These are phyloP conservation scores for Dreissena polymorpha DNA, from an alignment of 1,140 invertebrate genomes.

Conservation along the genomic window DNA sequence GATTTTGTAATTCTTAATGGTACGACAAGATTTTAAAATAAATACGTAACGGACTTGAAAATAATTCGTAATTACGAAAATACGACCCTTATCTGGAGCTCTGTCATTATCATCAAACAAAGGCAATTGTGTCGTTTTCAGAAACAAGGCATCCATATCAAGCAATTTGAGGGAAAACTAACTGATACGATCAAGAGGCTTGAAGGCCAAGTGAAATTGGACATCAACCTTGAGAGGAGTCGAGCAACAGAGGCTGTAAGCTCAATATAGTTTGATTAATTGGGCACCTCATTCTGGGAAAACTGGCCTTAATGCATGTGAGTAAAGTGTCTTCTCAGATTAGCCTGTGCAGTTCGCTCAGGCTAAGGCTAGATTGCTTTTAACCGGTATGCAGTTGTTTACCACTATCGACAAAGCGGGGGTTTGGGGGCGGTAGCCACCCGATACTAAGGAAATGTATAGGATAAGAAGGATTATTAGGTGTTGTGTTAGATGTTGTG, in stretches of 20 bases:
- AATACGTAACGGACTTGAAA: too few relatives aligned
- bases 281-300: too few relatives aligned
- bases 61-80: too few relatives aligned
- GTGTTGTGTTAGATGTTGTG: too few relatives aligned
- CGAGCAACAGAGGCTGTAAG: slow-evolving; percentile 77
- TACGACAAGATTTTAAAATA: too few relatives aligned
- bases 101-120: too few relatives aligned
- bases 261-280: slow-evolving; percentile 29
- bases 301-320: not conserved
- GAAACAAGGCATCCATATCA: slow-evolving; percentile 75
- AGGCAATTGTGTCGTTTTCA: slow-evolving; percentile 48
- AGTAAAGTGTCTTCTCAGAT: not conserved
- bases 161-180: slow-evolving; percentile 67
- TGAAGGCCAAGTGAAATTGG: slow-evolving; percentile 75
- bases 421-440: too few relatives aligned
- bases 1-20: too few relatives aligned
- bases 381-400: not conserved
- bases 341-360: not conserved
- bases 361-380: not conserved
- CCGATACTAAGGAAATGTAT: too few relatives aligned
- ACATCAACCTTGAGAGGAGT: slow-evolving; percentile 78
- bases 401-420: too few relatives aligned
- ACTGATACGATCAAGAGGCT: slow-evolving; percentile 76
- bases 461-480: too few relatives aligned
- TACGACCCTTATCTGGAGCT: too few relatives aligned